Conservation (phyloP, 2,113 vertebrate genomes). For the Pelobates fuscus region DNA sequence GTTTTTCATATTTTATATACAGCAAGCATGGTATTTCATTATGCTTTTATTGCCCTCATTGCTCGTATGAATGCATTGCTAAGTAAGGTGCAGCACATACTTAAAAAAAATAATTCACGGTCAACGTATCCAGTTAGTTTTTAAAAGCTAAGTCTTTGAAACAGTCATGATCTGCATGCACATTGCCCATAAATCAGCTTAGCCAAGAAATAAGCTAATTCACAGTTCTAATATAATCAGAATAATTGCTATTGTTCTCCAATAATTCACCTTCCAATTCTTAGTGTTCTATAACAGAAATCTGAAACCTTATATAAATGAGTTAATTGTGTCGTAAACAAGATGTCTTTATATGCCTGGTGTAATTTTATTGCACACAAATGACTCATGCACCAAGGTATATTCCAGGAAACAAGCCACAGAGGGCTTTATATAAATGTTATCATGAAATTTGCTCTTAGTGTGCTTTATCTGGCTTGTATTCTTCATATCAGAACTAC, state of each 20-base stretch:
- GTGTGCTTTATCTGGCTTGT: neutral
- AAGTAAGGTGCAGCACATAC: no score
- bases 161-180: neutral
- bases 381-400: neutral
- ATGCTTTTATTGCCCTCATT: no score
- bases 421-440: neutral
- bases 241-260: neutral
- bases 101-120: no score
- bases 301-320: no score
- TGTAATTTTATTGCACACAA: neutral
- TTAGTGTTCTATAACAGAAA: no score
- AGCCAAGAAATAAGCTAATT: neutral
- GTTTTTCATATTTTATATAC: no score
- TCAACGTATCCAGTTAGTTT: no score
- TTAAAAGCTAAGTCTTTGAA: no score
- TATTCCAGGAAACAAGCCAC: neutral
- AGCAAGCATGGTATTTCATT: no score
- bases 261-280: neutral
- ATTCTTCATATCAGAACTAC: conserved; percentile 3
- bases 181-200: neutral
- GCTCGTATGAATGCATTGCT: no score
- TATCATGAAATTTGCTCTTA: neutral
- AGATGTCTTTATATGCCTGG: neutral
- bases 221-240: neutral
- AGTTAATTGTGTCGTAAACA: no score